Conservation (phyloP, 2,797 vertebrate species). For the Hirundo rustica region DNA sequence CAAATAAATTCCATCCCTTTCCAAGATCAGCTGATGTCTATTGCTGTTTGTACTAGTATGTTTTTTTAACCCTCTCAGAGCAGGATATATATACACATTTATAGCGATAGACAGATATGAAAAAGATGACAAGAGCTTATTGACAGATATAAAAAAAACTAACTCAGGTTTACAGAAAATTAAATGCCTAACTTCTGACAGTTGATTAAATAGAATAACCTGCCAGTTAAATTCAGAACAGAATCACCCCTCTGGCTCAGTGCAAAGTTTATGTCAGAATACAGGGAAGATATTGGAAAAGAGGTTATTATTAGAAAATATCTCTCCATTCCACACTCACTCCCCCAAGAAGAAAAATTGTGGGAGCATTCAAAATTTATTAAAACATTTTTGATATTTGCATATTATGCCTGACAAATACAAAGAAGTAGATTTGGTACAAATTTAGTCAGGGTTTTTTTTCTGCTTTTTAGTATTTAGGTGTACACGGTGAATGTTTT, state of each 20-base stretch:
- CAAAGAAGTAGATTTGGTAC: background rate
- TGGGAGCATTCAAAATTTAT: background rate
- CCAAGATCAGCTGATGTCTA: background rate
- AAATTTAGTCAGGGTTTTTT: fast-evolving
- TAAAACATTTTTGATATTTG: background rate
- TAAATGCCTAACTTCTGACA: background rate
- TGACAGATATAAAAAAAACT: background rate
- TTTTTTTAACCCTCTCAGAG: background rate
- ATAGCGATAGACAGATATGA: background rate
- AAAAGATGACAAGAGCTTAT: background rate
- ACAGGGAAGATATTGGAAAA: background rate
- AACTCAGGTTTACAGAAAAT: background rate
- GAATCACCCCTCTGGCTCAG: background rate
- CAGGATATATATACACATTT: background rate
- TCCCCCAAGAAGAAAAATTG: background rate
- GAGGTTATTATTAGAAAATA: background rate
- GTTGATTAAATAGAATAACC: background rate
- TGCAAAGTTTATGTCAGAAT: background rate
- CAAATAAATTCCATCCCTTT: background rate
- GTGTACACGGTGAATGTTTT: background rate
- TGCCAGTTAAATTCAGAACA: background rate
- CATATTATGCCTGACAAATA: background rate
- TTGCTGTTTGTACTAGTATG: background rate
- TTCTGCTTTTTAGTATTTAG: background rate
- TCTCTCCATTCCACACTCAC: background rate